A percentile compares a stretch with the other conserved stretches of the same genome.
Evolutionary conservation across 2,888 invertebrate species (phyloP).

Genomic region (Noctua comes): DNA sequence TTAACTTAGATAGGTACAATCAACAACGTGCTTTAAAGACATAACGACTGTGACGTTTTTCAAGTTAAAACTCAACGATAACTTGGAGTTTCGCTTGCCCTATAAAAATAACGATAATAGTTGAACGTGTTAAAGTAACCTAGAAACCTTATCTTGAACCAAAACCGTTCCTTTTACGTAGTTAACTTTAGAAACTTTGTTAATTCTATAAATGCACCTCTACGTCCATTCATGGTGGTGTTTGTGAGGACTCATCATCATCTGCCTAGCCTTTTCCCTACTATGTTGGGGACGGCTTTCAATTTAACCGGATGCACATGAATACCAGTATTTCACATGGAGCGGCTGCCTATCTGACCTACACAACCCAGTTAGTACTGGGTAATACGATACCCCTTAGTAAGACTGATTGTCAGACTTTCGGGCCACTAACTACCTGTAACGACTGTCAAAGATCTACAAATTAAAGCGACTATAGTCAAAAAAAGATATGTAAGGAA

Average conservation of each 20-base stretch:
- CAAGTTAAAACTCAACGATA: constrained; percentile 14
- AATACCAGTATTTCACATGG: not conserved
- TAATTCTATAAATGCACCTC: not conserved
- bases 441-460: not conserved
- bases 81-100: constrained; percentile 3
- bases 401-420: no score
- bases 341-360: not conserved
- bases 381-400: no score
- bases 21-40: not conserved
- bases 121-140: constrained; percentile 15
- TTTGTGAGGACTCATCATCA: not conserved
- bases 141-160: constrained; percentile 40
- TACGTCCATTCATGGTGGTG: not conserved
- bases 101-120: constrained; percentile 16
- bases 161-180: not conserved
- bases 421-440: no score
- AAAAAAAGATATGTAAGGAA: not conserved
- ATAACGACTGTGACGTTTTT: constrained; percentile 22
- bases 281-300: not conserved
- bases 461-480: not conserved
- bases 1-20: not conserved
- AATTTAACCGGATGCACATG: not conserved
- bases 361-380: not conserved
- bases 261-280: not conserved
- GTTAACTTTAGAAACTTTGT: not conserved